Evolutionary conservation across 2,797 vertebrate genomes (phyloP).

Genomic region (Choloepus didactylus): DNA sequence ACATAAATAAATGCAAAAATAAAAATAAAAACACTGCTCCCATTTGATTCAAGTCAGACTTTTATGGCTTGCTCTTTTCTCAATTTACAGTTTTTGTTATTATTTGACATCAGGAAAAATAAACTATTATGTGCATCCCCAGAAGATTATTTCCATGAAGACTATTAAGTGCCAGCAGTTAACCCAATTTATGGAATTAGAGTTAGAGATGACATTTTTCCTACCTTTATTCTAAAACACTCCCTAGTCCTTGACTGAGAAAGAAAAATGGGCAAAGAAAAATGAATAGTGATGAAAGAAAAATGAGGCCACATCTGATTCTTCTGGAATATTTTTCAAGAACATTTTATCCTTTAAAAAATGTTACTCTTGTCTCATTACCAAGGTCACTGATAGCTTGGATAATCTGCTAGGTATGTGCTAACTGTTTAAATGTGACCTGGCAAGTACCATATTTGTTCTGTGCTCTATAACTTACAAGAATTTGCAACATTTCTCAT

Average conservation of each 20-base stretch:
- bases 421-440: constrained; percentile 65
- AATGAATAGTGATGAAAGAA: constrained; percentile 21
- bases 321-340: constrained; percentile 65
- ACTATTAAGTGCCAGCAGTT: not conserved
- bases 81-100: not conserved
- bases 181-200: constrained; percentile 16
- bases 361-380: constrained; percentile 63
- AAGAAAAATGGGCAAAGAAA: constrained; percentile 52
- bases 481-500: constrained; percentile 49
- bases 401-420: constrained; percentile 63
- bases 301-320: constrained; percentile 26
- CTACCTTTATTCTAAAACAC: constrained; percentile 53
- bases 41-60: not conserved
- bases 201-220: constrained; percentile 28
- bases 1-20: constrained; percentile 10
- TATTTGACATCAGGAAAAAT: not conserved
- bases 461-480: constrained; percentile 40
- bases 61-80: constrained; percentile 24
- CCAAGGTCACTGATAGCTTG: constrained; percentile 64
- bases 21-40: not conserved
- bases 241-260: constrained; percentile 38
- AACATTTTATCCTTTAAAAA: constrained; percentile 77
- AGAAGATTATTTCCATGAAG: constrained; percentile 39
- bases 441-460: constrained; percentile 27
- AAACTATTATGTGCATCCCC: not conserved